Evolutionary conservation across 2,888 invertebrate genomes (phyloP), one percentile per base, ranked within the genome.

Genomic region (Drosophila melanosoma): DNA sequence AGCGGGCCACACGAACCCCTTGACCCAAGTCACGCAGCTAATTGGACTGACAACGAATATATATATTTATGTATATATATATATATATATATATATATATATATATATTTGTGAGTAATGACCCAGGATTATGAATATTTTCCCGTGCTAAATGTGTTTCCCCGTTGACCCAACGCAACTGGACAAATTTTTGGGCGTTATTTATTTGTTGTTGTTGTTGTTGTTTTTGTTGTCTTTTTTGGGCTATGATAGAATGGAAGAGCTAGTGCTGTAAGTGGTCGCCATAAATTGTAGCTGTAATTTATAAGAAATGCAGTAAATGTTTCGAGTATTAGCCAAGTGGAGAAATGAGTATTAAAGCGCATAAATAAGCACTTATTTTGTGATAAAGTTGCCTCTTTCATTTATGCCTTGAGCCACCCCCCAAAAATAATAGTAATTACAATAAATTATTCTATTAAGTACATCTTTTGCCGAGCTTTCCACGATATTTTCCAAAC

Each of bases 1-100:
- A 85, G 83, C 81, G 77, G 73, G 57, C 73, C 67, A 76, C 82
- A 82, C 81, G 83, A 80, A 76, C 83, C 81, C 81, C 82, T 84
- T 87, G 82, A 89, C 89, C 89, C 88, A 83, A 87, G 84, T 89
- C 89, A 85, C 89, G 89, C 89, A 89, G 84, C 84, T 85, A 85
- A 85, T 85, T 85, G 89, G 84, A 89, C 89, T 89, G 84, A 85
- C 89, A 85, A 87, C 80, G 80, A 83, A 88, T 76, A 63, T 68
- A 60, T 53, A 59, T 53, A 23, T 23, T 33, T 15, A 35, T 56
- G 48, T 32, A 59, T 32, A 49, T 15, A 11, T 33, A 23, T 33
- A n/a, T 54, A 88, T 75, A 63, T 69, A 88, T 75, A 63, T 68
- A 88, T 75, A 63, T 68, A 26, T 12, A 69, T 23, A n/a, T n/a